These are phyloP conservation scores for Aix galericulata DNA, from an alignment of 2,113 vertebrate genomes.

Conservation along the genomic window DNA sequence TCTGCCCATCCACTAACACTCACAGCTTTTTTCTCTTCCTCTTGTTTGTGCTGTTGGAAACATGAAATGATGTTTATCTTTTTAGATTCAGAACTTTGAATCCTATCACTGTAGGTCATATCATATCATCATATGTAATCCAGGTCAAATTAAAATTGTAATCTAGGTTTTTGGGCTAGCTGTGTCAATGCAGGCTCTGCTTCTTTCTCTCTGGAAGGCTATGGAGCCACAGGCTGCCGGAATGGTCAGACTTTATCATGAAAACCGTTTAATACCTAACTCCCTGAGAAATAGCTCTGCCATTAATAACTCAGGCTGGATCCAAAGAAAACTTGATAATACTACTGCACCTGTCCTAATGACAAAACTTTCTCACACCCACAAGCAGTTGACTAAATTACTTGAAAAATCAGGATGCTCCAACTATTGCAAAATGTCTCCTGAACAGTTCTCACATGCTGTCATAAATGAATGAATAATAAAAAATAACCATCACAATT, in stretches of 20 bases:
- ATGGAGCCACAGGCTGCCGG: background rate
- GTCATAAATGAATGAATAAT: background rate
- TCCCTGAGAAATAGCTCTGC: background rate
- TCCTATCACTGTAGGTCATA: background rate
- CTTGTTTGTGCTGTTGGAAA: background rate
- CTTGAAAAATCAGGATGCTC: background rate
- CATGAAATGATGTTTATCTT: background rate
- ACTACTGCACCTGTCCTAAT: background rate
- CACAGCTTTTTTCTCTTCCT: background rate
- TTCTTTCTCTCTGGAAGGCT: background rate
- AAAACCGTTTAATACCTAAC: background rate
- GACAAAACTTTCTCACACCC: background rate
- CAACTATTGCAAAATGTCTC: background rate
- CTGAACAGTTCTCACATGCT: background rate
- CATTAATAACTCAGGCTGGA: background rate
- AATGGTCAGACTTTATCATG: background rate
- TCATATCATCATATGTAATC: background rate
- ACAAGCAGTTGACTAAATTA: background rate
- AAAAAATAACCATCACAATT: background rate
- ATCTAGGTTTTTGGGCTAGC: background rate
- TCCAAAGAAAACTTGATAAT: background rate
- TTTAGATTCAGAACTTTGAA: background rate
- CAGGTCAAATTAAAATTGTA: background rate
- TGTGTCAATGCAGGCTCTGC: background rate
- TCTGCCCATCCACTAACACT: fast-evolving